Percentiles rank a stretch among this genome's conserved stretches.
Evolutionary conservation across 2,113 vertebrate species (phyloP).

Genomic region (Willisornis vidua): DNA sequence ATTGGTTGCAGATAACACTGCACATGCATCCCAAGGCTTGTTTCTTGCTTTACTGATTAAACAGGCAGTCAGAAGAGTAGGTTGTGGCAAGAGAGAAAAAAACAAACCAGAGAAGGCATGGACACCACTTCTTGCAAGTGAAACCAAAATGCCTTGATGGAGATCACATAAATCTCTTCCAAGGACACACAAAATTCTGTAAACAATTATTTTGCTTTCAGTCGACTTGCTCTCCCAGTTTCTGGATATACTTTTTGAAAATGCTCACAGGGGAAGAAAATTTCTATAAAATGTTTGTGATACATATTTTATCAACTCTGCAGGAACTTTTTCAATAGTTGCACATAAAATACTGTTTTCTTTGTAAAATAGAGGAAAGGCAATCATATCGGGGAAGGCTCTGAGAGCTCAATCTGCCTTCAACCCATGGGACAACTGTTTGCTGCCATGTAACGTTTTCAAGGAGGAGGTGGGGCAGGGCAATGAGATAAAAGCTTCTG

Average conservation of each 20-base stretch:
- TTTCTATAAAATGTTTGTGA: neutral
- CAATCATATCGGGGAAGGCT: neutral
- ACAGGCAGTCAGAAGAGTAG: constrained; percentile 20
- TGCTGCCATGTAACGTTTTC: neutral
- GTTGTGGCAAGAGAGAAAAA: neutral
- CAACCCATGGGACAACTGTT: neutral
- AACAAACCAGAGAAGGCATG: neutral
- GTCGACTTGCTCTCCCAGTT: neutral
- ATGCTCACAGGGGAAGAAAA: neutral
- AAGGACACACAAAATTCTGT: neutral
- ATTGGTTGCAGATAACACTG: neutral
- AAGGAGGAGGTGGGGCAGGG: neutral
- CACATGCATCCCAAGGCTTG: neutral
- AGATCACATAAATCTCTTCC: neutral
- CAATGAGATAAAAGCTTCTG: neutral
- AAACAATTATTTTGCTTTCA: neutral
- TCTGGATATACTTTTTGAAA: neutral
- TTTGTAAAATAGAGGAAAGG: neutral
- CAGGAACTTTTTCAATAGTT: neutral
- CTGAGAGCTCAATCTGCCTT: neutral
- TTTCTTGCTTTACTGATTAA: neutral
- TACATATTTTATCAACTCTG: neutral
- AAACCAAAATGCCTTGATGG: neutral
- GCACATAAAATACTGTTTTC: neutral
- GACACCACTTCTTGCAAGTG: neutral